phyloP scores from a whole-genome alignment of 92 coral and sea anemone species.

The Actinostola sp. region DNA sequence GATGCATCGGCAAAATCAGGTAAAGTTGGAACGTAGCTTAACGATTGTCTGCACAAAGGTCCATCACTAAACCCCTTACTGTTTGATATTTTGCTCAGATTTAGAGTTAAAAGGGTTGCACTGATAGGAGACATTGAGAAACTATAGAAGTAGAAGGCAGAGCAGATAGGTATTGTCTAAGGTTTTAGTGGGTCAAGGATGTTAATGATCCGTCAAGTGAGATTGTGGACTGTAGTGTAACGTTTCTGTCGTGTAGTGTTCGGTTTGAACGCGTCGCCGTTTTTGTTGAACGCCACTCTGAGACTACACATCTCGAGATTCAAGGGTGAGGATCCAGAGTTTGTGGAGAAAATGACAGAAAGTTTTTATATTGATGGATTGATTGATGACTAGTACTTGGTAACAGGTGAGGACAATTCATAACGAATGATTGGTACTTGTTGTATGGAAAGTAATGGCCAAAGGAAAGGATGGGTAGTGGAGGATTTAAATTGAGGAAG shows the following conservation, averaged over 20 bases:
- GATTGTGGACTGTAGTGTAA: too few species aligned
- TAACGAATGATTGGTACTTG: background rate
- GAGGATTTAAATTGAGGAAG: slow-evolving; percentile 48
- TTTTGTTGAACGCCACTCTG: slow-evolving; percentile 63
- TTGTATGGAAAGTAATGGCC: slow-evolving; percentile 15
- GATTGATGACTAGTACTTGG: too few species aligned
- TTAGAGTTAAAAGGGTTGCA: too few species aligned
- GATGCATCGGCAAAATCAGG: too few species aligned
- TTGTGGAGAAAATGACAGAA: slow-evolving; percentile 46
- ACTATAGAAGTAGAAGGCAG: slow-evolving; percentile 46
- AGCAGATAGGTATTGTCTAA: slow-evolving; percentile 43
- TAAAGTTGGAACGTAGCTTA: too few species aligned
- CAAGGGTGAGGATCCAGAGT: slow-evolving; percentile 42
- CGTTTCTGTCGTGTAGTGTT: slow-evolving; percentile 64
- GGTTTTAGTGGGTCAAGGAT: slow-evolving; percentile 65
- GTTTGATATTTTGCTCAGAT: too few species aligned
- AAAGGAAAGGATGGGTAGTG: slow-evolving; percentile 19
- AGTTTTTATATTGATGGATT: slow-evolving; percentile 58
- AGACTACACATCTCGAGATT: slow-evolving; percentile 55
- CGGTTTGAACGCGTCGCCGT: slow-evolving; percentile 63
- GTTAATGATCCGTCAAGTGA: background rate
- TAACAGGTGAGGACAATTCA: slow-evolving; percentile 47
- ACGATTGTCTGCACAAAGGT: too few species aligned
- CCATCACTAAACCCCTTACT: too few species aligned
- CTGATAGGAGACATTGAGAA: too few species aligned